Conservation (phyloP, 2,888 invertebrate genomes). For the Nectonema munidae region DNA sequence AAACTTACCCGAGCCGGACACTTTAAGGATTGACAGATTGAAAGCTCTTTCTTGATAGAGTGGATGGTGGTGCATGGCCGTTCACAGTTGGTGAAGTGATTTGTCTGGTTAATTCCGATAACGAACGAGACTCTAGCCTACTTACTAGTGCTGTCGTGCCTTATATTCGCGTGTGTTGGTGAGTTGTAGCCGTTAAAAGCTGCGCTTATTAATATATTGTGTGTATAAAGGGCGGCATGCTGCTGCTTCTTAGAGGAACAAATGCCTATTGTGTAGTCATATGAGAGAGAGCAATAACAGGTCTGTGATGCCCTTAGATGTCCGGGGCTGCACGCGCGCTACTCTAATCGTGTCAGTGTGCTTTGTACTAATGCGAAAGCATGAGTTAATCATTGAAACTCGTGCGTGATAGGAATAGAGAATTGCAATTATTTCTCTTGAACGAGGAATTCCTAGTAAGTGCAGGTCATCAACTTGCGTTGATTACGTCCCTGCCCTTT, state of each 20-base stretch:
- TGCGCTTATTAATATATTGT: too few species aligned
- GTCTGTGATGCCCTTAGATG: slow-evolving; percentile 36
- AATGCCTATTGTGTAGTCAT: slow-evolving; percentile 32
- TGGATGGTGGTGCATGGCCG: too few species aligned
- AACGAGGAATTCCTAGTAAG: slow-evolving; percentile 38
- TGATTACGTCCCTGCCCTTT: slow-evolving; percentile 38
- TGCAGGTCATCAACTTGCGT: slow-evolving; percentile 34
- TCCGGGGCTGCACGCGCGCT: slow-evolving; percentile 33
- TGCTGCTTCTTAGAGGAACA: slow-evolving; percentile 32
- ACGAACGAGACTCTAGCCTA: slow-evolving; percentile 35
- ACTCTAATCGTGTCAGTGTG: slow-evolving; percentile 32
- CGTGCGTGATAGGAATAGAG: slow-evolving; percentile 36
- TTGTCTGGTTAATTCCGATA: slow-evolving; percentile 41
- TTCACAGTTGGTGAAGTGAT: slow-evolving; percentile 39
- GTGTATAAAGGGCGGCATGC: too few species aligned
- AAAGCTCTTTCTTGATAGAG: slow-evolving; percentile 36
- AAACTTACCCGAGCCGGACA: slow-evolving; percentile 37
- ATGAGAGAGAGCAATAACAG: too few species aligned
- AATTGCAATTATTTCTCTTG: slow-evolving; percentile 30
- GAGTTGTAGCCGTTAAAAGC: too few species aligned
- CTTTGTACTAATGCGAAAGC: slow-evolving; percentile 14
- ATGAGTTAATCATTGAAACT: slow-evolving; percentile 35
- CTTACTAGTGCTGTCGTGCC: slow-evolving; percentile 27
- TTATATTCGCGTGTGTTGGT: slow-evolving; percentile 19
- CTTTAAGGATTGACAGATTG: slow-evolving; percentile 37